A percentile compares a stretch with the other conserved stretches of the same genome.
Evolutionary conservation across 2,888 invertebrate species (phyloP).

Genomic region (Melitaea athalia): DNA sequence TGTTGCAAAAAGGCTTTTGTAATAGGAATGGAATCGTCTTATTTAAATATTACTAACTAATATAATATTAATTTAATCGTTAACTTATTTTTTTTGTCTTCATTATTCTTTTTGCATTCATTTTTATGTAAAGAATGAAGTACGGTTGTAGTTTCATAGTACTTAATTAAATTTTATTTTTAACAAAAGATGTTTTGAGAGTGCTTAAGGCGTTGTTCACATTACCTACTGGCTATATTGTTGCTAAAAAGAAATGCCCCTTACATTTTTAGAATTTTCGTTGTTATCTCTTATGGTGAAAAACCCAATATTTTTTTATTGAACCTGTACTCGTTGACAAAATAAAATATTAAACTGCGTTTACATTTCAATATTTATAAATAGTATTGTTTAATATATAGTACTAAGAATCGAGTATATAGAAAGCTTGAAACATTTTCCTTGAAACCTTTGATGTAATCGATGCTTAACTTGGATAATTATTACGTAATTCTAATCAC

Average conservation of each 20-base stretch:
- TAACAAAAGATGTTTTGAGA: neutral
- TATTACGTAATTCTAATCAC: constrained; percentile 12
- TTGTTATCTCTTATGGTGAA: too few relatives aligned
- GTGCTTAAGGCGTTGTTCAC: neutral
- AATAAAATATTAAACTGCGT: neutral
- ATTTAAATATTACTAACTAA: too few relatives aligned
- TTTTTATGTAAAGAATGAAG: neutral
- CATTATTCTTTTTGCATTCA: neutral
- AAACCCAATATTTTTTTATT: too few relatives aligned
- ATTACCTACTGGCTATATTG: neutral
- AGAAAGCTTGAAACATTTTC: constrained; percentile 46
- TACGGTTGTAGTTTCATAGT: neutral
- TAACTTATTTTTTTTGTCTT: constrained; percentile 4
- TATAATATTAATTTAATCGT: constrained; percentile 6
- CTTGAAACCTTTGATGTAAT: constrained; percentile 54
- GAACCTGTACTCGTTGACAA: too few relatives aligned
- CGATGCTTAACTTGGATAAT: constrained; percentile 35
- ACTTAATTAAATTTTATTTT: neutral
- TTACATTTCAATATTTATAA: neutral
- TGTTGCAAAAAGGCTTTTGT: constrained; percentile 4
- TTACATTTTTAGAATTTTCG: neutral
- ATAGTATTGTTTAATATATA: neutral
- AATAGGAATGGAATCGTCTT: constrained; percentile 8
- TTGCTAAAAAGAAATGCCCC: neutral
- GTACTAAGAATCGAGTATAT: constrained; percentile 20